phyloP scores from a whole-genome alignment of 2,888 invertebrate genomes.

The Ormyrus rosae region DNA sequence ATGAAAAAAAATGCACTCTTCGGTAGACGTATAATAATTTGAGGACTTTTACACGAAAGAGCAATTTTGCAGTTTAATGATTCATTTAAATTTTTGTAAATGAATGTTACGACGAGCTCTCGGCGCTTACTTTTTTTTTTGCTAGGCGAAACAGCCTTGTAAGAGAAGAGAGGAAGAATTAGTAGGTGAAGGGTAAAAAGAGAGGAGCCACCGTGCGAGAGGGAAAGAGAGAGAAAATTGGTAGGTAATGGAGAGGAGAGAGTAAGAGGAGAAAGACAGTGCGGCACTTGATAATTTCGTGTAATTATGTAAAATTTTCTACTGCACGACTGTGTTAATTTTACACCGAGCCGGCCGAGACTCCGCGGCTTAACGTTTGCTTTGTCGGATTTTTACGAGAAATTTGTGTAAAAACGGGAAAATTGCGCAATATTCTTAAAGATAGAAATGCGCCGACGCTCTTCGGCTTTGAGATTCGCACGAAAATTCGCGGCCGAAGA shows the following conservation, averaged over 20 bases:
- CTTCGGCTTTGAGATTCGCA: slow-evolving; percentile 18
- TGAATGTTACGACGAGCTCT: not conserved
- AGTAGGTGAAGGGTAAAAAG: slow-evolving; percentile 49
- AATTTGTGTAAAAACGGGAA: slow-evolving; percentile 22
- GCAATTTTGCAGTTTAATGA: slow-evolving; percentile 8
- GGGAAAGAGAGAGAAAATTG: slow-evolving; percentile 47
- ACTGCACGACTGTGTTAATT: slow-evolving; percentile 38
- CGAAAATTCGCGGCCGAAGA: slow-evolving; percentile 3
- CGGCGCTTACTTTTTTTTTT: not conserved
- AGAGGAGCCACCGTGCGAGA: slow-evolving; percentile 15
- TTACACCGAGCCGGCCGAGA: not conserved
- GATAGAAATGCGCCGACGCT: slow-evolving; percentile 3
- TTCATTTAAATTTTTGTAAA: slow-evolving; percentile 18
- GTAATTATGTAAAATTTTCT: slow-evolving; percentile 55
- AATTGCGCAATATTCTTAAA: slow-evolving; percentile 22
- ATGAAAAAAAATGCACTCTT: too few relatives aligned
- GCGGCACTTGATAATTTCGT: slow-evolving; percentile 55
- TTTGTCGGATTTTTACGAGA: slow-evolving; percentile 15
- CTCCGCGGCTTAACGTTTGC: not conserved
- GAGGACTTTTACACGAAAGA: not conserved
- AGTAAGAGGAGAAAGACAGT: slow-evolving; percentile 39
- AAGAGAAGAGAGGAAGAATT: slow-evolving; percentile 21
- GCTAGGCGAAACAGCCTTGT: not conserved
- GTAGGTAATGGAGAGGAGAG: slow-evolving; percentile 47
- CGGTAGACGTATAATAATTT: too few relatives aligned